A percentile compares a stretch with the other conserved stretches of the same genome.
phyloP scores from a whole-genome alignment of 2,888 invertebrate genomes.

The Melieria omissa region DNA sequence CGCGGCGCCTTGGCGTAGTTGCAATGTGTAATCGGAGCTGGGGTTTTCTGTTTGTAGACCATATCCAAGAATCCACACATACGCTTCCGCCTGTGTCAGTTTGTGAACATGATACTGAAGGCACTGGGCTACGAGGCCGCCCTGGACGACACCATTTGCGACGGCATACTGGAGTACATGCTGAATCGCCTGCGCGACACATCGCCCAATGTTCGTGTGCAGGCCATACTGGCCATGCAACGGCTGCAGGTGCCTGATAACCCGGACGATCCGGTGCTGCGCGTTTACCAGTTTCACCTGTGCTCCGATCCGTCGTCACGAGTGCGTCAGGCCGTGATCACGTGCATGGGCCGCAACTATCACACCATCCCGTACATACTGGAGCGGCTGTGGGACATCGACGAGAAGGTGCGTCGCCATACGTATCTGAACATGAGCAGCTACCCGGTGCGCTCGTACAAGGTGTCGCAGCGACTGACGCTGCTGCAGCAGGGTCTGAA shows the following conservation, averaged over 20 bases:
- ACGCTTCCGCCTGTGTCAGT: conserved; percentile 80
- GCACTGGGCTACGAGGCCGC: conserved; percentile 81
- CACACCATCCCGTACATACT: conserved; percentile 78
- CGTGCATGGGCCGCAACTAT: conserved; percentile 78
- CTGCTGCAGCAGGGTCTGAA: conserved; percentile 74
- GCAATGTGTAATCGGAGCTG: background rate
- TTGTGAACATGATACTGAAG: conserved; percentile 79
- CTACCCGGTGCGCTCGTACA: conserved; percentile 68
- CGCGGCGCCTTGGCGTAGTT: background rate
- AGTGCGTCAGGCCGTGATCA: conserved; percentile 77
- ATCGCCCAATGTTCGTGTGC: conserved; percentile 79
- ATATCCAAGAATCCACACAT: conserved; percentile 69
- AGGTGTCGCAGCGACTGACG: conserved; percentile 73
- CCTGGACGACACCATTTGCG: conserved; percentile 81
- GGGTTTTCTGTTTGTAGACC: conserved; percentile 53
- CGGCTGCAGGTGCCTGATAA: conserved; percentile 84
- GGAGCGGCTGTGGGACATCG: conserved; percentile 80
- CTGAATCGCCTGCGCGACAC: conserved; percentile 77
- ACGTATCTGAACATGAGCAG: conserved; percentile 68
- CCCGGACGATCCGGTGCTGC: conserved; percentile 79
- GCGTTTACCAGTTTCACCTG: conserved; percentile 77
- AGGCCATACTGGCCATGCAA: conserved; percentile 82
- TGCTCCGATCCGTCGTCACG: conserved; percentile 81
- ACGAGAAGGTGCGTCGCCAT: conserved; percentile 76
- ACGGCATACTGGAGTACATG: conserved; percentile 78